Evolutionary conservation across 1,140 invertebrate species (phyloP).

Genomic region (Drosophila albomicans): DNA sequence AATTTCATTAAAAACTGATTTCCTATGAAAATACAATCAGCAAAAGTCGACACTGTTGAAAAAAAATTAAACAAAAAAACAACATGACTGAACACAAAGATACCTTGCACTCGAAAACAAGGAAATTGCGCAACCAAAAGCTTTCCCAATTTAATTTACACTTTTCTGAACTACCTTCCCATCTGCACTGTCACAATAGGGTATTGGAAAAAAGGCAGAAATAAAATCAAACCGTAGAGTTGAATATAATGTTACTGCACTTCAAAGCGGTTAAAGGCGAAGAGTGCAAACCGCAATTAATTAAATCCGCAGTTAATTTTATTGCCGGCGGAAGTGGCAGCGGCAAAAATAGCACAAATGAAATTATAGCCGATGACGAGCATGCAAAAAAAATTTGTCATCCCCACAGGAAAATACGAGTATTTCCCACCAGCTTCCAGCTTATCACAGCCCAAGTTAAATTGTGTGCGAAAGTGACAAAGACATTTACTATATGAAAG

Average conservation of each 20-base stretch:
- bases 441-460: constrained; percentile 25
- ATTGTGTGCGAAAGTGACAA: not conserved
- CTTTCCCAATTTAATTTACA: not conserved
- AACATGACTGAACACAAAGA: not conserved
- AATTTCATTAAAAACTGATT: constrained; percentile 69
- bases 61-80: constrained; percentile 15
- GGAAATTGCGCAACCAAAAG: not conserved
- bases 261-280: constrained; percentile 37
- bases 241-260: constrained; percentile 28
- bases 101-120: not conserved
- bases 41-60: constrained; percentile 37
- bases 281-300: constrained; percentile 67
- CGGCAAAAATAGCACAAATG: constrained; percentile 51
- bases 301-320: constrained; percentile 70
- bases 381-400: constrained; percentile 17
- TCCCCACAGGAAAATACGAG: constrained; percentile 12
- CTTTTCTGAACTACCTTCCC: not conserved
- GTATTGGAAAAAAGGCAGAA: constrained; percentile 8
- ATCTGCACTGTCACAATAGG: not conserved
- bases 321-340: constrained; percentile 64
- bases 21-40: constrained; percentile 60
- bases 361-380: constrained; percentile 48
- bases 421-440: not conserved
- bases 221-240: constrained; percentile 21
- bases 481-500: constrained; percentile 24